A percentile compares a stretch with the other conserved stretches of the same genome.
Evolutionary conservation across 2,888 invertebrate species (phyloP).

Genomic region (Drosophila longiperda): DNA sequence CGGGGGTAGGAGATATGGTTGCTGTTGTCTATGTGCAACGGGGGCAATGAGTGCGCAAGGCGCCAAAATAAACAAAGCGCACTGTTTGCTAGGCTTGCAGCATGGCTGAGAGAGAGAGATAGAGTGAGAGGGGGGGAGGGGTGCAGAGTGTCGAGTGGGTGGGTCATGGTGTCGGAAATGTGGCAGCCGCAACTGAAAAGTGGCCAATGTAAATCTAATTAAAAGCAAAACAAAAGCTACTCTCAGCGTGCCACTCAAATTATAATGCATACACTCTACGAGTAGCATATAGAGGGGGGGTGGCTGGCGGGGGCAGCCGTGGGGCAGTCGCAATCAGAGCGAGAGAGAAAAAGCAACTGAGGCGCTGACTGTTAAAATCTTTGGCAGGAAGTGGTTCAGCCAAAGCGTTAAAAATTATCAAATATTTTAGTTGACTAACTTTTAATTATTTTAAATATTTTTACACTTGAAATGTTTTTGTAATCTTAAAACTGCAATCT

Average conservation of each 20-base stretch:
- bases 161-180: constrained; percentile 9
- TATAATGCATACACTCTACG: constrained; percentile 69
- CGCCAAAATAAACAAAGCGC: constrained; percentile 78
- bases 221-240: constrained; percentile 81
- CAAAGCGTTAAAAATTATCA: background rate
- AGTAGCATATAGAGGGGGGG: background rate
- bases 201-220: constrained; percentile 82
- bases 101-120: constrained; percentile 40
- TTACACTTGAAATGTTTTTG: background rate
- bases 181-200: constrained; percentile 74
- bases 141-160: background rate
- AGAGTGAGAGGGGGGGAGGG: background rate
- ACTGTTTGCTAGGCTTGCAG: constrained; percentile 68
- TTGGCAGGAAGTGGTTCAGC: constrained; percentile 25
- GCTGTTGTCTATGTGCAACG: constrained; percentile 39
- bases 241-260: constrained; percentile 80
- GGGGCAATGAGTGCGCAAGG: constrained; percentile 59
- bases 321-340: background rate
- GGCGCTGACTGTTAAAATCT: constrained; percentile 10
- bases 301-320: background rate
- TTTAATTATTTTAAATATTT: background rate
- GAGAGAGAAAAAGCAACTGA: background rate
- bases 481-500: background rate
- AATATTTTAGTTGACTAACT: background rate
- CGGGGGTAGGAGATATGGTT: background rate